Conservation (phyloP, 2,888 invertebrate genomes). For the Latrodectus hesperus region DNA sequence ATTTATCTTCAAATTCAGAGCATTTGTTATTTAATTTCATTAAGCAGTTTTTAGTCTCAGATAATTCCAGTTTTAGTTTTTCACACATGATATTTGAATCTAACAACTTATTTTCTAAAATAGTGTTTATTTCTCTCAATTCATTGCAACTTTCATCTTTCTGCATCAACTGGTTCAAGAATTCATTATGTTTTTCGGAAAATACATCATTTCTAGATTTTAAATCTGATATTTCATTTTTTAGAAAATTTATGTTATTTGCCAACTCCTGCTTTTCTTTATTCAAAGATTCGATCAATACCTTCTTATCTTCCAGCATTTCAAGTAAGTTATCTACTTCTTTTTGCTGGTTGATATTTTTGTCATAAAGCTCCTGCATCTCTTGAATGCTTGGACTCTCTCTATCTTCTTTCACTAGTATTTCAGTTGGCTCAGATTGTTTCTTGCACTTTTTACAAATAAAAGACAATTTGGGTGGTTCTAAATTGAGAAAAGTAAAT, state of each 20-base stretch:
- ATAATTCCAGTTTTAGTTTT: slow-evolving; percentile 21
- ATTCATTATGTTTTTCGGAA: neutral
- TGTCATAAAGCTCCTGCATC: slow-evolving; percentile 3
- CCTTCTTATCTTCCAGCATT: neutral
- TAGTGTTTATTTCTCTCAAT: neutral
- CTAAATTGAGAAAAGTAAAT: slow-evolving; percentile 9
- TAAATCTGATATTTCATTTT: neutral
- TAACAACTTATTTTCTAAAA: slow-evolving; percentile 4
- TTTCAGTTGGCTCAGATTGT: slow-evolving; percentile 10
- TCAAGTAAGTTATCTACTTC: slow-evolving; percentile 8
- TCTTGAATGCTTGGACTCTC: neutral
- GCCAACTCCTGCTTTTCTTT: slow-evolving; percentile 30
- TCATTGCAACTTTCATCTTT: neutral
- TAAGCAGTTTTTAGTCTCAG: slow-evolving; percentile 25
- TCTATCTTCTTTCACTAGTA: neutral
- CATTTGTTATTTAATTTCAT: slow-evolving; percentile 32
- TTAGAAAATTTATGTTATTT: neutral
- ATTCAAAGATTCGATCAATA: neutral
- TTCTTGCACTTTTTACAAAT: slow-evolving; percentile 36
- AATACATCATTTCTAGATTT: neutral
- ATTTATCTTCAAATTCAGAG: slow-evolving; percentile 26
- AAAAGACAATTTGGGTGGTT: slow-evolving; percentile 22
- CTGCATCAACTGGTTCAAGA: neutral
- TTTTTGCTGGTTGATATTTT: slow-evolving; percentile 19
- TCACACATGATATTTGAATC: neutral